A percentile compares a stretch with the other conserved stretches of the same genome.
phyloP scores from a whole-genome alignment of 2,113 vertebrate genomes.

The Eulemur macaco region DNA sequence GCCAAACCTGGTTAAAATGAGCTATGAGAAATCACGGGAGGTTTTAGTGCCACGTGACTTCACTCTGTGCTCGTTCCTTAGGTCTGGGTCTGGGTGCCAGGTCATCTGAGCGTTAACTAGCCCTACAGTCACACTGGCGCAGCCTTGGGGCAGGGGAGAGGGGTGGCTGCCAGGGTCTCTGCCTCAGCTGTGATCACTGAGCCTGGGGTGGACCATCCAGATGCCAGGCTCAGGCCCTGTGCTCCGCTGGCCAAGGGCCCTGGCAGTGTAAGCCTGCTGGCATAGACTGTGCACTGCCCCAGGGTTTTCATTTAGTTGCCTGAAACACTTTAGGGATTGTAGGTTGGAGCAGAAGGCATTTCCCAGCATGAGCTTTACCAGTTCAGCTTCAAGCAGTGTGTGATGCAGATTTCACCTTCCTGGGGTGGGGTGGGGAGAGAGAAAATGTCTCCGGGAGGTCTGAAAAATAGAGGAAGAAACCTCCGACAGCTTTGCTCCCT shows the following conservation, averaged over 20 bases:
- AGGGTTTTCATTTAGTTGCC: neutral
- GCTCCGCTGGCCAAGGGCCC: neutral
- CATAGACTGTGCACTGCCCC: neutral
- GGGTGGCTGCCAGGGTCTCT: neutral
- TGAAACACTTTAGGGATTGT: neutral
- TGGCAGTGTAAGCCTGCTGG: neutral
- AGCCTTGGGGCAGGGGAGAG: neutral
- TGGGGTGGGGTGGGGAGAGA: too few relatives aligned
- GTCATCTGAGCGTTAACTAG: neutral
- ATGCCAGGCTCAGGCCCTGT: neutral
- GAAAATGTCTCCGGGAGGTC: neutral
- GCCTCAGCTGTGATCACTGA: neutral
- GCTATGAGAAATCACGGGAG: conserved; percentile 10
- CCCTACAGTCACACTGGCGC: neutral
- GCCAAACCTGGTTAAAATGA: conserved; percentile 21
- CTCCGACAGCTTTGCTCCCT: neutral
- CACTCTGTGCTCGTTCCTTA: neutral
- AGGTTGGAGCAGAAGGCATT: neutral
- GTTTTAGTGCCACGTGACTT: neutral
- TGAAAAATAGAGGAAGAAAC: neutral
- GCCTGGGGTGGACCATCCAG: neutral
- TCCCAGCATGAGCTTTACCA: neutral
- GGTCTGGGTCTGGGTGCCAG: neutral
- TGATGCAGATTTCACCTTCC: neutral
- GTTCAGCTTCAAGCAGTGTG: neutral